Evolutionary conservation across 1,140 invertebrate species (phyloP).

Genomic region (Brachionus angularis): DNA sequence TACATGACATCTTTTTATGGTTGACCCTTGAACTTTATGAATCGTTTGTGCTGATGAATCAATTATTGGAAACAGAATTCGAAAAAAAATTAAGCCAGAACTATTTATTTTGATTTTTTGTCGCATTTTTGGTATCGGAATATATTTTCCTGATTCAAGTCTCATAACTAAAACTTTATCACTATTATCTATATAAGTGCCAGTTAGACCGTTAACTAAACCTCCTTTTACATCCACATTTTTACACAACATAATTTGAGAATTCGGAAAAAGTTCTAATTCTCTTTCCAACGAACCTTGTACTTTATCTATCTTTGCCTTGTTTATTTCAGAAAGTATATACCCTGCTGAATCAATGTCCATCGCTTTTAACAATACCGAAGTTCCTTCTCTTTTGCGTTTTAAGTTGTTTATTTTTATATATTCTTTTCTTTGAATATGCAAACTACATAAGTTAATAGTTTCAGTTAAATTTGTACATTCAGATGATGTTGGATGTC

Average conservation of each 20-base stretch:
- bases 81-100: neutral
- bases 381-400: neutral
- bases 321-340: neutral
- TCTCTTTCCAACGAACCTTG: neutral
- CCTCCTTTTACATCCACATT: neutral
- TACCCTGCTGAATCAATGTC: neutral
- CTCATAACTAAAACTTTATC: slow-evolving; percentile 7
- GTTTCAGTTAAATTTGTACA: neutral
- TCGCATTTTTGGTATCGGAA: neutral
- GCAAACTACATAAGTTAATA: neutral
- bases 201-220: neutral
- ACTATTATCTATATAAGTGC: neutral
- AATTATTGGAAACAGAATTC: neutral
- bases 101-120: neutral
- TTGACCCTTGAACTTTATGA: neutral
- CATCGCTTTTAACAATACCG: neutral
- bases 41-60: neutral
- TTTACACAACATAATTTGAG: neutral
- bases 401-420: neutral
- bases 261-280: neutral
- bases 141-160: neutral
- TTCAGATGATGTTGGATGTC: neutral
- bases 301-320: neutral
- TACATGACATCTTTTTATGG: slow-evolving; percentile 1
- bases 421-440: slow-evolving; percentile 12